Base-by-base conservation (phyloP, 1,140 invertebrate species). In the Idris sp. region DNA sequence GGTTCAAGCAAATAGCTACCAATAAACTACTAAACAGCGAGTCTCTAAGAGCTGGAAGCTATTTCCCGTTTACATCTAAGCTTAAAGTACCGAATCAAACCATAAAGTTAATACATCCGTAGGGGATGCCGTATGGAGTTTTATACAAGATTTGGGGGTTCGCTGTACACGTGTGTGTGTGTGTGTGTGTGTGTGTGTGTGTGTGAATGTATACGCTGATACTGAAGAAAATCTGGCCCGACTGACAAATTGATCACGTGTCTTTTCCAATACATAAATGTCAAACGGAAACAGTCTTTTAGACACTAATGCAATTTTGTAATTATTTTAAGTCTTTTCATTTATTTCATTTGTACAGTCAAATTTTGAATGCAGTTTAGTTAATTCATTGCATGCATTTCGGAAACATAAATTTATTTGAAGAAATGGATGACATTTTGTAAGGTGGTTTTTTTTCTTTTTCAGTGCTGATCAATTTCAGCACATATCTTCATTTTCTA, bases 161-260 rank as follows among this genome's bases (percentile, higher is more conserved):
- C 30, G 30, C 30, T 22, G 19, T 22, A 22, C 6, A 22, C 19
- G 6, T 22, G 6, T 22, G 2, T 22, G 30, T 59, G 19, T 22
- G 69, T 44, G 46, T 56, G 53, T 8, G 18, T 44, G 38, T n/a
- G n/a, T n/a, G 30, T 58, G 22, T 22, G 69, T 44, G 46, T 56
- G 53, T 8, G 18, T 44, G 38, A 36, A 38, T 61, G 51, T 40
- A 53, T 53, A 74, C 48, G 43, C 43, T n/a, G n/a, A n/a, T n/a
- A n/a, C n/a, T n/a, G n/a, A n/a, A n/a, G 48, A 68, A 43, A 46
- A 69, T 59, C 35, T 61, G 38, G 26, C 18, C 44, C 49, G 19
- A 8, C 77, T 82, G 84, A 87, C 85, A 87, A 87, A 87, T 87
- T 84, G 83, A 82, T 80, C 86, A 83, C 86, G 85, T 87, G 86